These are phyloP conservation scores for Campylomormyrus tamandua DNA, from an alignment of 2,113 vertebrate species.

Conservation along the genomic window DNA sequence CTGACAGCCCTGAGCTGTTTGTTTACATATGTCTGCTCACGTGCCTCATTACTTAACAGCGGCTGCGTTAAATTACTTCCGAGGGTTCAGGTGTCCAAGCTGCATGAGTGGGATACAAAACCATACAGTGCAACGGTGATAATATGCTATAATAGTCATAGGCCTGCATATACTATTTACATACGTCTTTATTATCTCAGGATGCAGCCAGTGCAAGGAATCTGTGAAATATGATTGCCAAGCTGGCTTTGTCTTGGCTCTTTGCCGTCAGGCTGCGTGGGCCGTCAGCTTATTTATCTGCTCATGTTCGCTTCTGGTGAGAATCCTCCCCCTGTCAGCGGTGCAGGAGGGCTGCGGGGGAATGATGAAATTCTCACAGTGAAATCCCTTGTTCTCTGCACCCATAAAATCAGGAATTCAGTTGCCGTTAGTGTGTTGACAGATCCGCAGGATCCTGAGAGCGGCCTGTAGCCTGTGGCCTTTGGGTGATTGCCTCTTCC, in stretches of 20 bases:
- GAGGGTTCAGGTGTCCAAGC: not conserved
- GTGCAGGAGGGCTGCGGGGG: not conserved
- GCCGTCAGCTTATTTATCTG: not conserved
- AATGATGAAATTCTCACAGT: constrained; percentile 1
- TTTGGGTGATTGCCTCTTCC: not conserved
- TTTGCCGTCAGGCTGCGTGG: not conserved
- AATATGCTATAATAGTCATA: not conserved
- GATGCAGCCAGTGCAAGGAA: not conserved
- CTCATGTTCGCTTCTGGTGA: not conserved
- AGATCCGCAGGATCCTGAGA: not conserved
- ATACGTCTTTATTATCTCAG: not conserved
- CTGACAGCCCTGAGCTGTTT: not conserved
- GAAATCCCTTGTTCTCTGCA: not conserved
- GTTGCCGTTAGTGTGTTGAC: not conserved
- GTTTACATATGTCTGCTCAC: not conserved
- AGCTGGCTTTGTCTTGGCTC: not conserved
- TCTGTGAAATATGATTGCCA: not conserved
- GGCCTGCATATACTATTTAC: not conserved
- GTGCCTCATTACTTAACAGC: not conserved
- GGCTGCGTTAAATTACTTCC: not conserved
- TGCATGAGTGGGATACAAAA: not conserved
- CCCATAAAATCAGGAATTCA: not conserved
- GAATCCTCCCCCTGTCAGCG: not conserved
- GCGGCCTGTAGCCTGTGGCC: not conserved
- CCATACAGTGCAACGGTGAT: not conserved